Percentiles rank a stretch among this genome's conserved stretches.
phyloP scores from a whole-genome alignment of 92 coral and sea anemone species.

The Epizoanthus scotinus region DNA sequence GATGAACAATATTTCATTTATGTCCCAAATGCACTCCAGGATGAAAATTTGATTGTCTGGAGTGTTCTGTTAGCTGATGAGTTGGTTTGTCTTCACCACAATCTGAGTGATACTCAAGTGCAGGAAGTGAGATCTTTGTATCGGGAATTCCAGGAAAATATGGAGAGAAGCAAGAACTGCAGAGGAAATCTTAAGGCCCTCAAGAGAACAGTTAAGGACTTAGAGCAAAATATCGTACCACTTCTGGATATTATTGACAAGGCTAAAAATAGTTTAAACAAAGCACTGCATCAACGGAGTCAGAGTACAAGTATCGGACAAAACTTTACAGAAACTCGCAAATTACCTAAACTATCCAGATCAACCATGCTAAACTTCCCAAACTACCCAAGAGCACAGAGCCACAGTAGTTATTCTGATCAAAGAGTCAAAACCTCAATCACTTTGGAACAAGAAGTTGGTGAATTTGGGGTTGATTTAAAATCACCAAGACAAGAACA shows the following conservation, averaged over 20 bases:
- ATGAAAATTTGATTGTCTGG: slow-evolving; percentile 59
- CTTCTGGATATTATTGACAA: slow-evolving; percentile 27
- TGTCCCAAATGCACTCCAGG: slow-evolving; percentile 59
- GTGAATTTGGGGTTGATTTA: not conserved
- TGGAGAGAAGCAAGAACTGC: slow-evolving; percentile 39
- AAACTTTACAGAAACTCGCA: not conserved
- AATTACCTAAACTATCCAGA: too few species aligned
- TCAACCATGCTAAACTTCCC: too few species aligned
- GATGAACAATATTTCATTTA: slow-evolving; percentile 49
- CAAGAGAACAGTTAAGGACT: not conserved
- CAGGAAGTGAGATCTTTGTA: slow-evolving; percentile 19
- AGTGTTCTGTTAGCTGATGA: slow-evolving; percentile 62
- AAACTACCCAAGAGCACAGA: not conserved
- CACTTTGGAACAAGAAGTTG: not conserved
- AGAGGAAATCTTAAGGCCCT: slow-evolving; percentile 26
- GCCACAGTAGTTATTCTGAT: not conserved
- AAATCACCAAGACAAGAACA: not conserved
- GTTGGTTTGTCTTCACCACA: slow-evolving; percentile 41
- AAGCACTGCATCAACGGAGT: slow-evolving; percentile 4
- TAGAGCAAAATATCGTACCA: slow-evolving; percentile 19
- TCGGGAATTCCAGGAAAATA: slow-evolving; percentile 35
- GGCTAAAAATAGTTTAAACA: slow-evolving; percentile 35
- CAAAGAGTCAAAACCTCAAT: not conserved
- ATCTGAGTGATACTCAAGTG: slow-evolving; percentile 30
- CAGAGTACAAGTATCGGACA: not conserved